Evolutionary conservation across 2,113 vertebrate species (phyloP), one percentile per base, ranked within the genome.

Genomic region (Hirundichthys speculiger): DNA sequence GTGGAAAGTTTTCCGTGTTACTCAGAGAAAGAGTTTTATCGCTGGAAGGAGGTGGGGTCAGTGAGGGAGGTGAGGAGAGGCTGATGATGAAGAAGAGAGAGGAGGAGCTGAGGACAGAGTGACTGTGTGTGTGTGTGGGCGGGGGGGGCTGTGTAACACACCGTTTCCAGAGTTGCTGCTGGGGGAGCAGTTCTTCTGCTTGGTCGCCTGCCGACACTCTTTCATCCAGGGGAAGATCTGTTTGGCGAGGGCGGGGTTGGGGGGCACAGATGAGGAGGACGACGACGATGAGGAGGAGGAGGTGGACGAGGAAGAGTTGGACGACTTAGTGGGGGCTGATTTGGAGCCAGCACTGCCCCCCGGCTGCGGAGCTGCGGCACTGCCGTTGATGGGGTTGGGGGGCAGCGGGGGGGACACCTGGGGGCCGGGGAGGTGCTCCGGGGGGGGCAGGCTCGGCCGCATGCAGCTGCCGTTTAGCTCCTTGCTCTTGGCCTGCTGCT

Each of bases 221-320:
- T 99, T 99, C 98, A 99, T 99, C 98, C 98, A 99, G 75, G 98
- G 98, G 85, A 98, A 99, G 82, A 99, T 99, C 91, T 98, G 96
- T 92, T 99, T 99, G 93, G 92, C 91, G 90, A 98, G 81, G 43
- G 93, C 82, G 22, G 95, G 92, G 70, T 93, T 96, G 72, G 94
- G 91, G 13, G 95, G 84, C 18, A 94, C 90, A 48, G 94, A 92
- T 65, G 88, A 90, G 55, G 89, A 83, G 13, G 86, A 82, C 13
- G 57, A 60, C 13, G 87, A 85, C 3, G 85, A 80, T 38, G 94
- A 89, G 63, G 83, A 85, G 18, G 87, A 89, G 1, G 89, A 87
- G 14, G 81, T 66, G 15, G 86, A 87, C 14, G 86, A 83, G 45
- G 84, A 80, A 13, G 85, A 82, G 50, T 75, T 85, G 0, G 92